Percentiles rank a stretch among this genome's conserved stretches.
phyloP scores from a whole-genome alignment of 2,888 invertebrate species.

The Ormyrus rosae region DNA sequence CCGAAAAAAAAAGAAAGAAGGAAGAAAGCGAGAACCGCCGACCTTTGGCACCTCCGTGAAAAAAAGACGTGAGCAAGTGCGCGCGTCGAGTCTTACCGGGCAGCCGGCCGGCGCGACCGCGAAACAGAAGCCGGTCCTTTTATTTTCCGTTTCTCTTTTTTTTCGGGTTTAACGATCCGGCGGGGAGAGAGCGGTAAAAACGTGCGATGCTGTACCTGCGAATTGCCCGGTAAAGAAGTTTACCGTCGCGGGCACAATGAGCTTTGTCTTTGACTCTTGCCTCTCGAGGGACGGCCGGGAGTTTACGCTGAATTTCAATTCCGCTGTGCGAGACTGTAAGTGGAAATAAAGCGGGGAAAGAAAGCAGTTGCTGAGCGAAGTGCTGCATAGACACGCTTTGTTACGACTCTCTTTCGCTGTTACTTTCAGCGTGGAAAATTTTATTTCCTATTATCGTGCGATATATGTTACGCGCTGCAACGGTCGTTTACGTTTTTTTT shows the following conservation, averaged over 20 bases:
- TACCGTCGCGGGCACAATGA: conserved; percentile 25
- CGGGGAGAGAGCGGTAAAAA: conserved; percentile 6
- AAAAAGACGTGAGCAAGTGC: too few relatives aligned
- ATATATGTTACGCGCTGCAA: too few relatives aligned
- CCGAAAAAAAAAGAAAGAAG: neutral
- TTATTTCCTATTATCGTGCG: too few relatives aligned
- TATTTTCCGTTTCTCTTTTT: neutral
- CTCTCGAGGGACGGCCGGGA: neutral
- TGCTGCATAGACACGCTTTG: too few relatives aligned
- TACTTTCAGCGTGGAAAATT: too few relatives aligned
- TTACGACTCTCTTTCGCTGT: too few relatives aligned
- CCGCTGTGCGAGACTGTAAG: neutral
- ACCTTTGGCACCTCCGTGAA: too few relatives aligned
- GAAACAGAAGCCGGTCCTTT: conserved; percentile 9
- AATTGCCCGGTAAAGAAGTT: conserved; percentile 6
- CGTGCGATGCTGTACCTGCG: conserved; percentile 6
- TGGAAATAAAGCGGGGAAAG: too few relatives aligned
- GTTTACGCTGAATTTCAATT: conserved; percentile 38
- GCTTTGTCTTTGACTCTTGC: neutral
- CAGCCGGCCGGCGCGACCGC: neutral
- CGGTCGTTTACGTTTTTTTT: too few relatives aligned
- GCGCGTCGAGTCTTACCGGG: neutral
- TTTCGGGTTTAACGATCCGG: neutral
- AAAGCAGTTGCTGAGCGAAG: too few relatives aligned
- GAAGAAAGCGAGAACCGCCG: neutral